These are phyloP conservation scores for Epistrophe grossulariae DNA, from an alignment of 2,888 invertebrate species.

Conservation along the genomic window DNA sequence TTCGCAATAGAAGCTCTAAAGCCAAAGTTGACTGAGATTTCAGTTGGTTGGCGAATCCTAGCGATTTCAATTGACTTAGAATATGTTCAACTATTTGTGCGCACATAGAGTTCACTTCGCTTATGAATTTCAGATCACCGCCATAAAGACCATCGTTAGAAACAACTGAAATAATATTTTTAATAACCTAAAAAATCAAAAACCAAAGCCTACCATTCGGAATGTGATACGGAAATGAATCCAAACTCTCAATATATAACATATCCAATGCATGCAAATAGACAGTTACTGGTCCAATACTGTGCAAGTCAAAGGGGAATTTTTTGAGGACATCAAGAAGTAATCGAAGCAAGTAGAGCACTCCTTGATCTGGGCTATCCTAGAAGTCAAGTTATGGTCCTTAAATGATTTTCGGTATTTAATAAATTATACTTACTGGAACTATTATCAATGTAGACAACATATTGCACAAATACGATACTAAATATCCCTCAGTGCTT, in stretches of 20 bases:
- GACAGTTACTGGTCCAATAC: constrained; percentile 87
- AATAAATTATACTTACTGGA: constrained; percentile 86
- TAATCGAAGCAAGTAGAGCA: constrained; percentile 91
- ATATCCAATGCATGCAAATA: constrained; percentile 91
- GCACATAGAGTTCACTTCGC: constrained; percentile 91
- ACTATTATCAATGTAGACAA: constrained; percentile 92
- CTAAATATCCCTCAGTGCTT: constrained; percentile 89
- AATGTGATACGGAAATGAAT: constrained; percentile 93
- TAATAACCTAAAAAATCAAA: not conserved
- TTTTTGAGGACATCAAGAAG: constrained; percentile 92
- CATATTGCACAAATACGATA: constrained; percentile 90
- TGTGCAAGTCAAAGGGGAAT: constrained; percentile 89
- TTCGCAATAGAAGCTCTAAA: constrained; percentile 89
- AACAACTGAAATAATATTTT: constrained; percentile 86
- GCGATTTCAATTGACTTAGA: constrained; percentile 87
- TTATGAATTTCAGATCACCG: constrained; percentile 93
- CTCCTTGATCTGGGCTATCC: constrained; percentile 95
- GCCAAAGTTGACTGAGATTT: constrained; percentile 90
- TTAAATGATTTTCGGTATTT: not conserved
- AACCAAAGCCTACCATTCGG: constrained; percentile 86
- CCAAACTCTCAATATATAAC: constrained; percentile 91
- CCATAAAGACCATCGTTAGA: constrained; percentile 97
- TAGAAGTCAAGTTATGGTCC: constrained; percentile 79
- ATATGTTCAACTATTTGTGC: constrained; percentile 91
- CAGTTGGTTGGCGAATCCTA: constrained; percentile 88